These are phyloP conservation scores for Mormoops blainvillei DNA, from an alignment of 2,113 vertebrate genomes.

Conservation along the genomic window DNA sequence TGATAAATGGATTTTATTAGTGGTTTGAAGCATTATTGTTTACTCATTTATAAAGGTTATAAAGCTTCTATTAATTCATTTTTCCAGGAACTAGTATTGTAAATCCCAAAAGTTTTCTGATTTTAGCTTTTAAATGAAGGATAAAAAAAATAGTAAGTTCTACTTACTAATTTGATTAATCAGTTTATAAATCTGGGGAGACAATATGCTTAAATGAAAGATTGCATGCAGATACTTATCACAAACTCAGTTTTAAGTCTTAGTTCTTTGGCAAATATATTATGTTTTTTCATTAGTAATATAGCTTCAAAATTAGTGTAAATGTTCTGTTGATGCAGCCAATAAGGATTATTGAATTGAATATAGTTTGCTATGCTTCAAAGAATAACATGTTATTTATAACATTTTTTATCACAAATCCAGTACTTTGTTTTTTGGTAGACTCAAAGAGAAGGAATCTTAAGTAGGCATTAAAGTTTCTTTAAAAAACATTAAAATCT, in stretches of 20 bases:
- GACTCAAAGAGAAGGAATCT: neutral
- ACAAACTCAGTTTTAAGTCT: neutral
- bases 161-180: conserved; percentile 23
- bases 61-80: conserved; percentile 33
- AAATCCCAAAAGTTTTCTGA: neutral
- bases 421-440: neutral
- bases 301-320: conserved; percentile 3
- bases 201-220: neutral
- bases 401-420: neutral
- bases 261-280: neutral
- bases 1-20: conserved; percentile 63
- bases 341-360: conserved; percentile 27
- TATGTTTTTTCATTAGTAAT: neutral
- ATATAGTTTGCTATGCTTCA: neutral
- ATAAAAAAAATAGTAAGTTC: neutral
- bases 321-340: neutral
- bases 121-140: conserved; percentile 35
- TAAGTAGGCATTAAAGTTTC: neutral
- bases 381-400: conserved; percentile 9
- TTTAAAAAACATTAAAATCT: neutral
- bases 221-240: neutral
- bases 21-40: conserved; percentile 43
- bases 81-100: conserved; percentile 19
- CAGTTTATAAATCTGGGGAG: neutral
- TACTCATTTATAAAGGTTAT: conserved; percentile 51